Evolutionary conservation across 2,797 vertebrate species (phyloP), one percentile per base, ranked within the genome.

Genomic region (Sarcophilus harrisii): DNA sequence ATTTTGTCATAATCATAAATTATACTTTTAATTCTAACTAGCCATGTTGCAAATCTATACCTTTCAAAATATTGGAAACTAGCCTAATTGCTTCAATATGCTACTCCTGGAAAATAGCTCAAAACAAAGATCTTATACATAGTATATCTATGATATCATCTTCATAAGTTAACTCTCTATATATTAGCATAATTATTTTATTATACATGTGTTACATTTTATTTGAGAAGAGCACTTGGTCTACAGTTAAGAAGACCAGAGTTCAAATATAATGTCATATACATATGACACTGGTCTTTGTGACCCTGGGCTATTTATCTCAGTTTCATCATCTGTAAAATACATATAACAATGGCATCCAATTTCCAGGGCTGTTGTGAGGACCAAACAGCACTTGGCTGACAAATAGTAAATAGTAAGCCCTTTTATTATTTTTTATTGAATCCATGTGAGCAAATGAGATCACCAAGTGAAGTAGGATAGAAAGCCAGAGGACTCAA

Each of bases 11-110:
- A 49, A 49, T 94, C 38, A 59, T n/a, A 95, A 49, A 90, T 3
- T 54, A 13, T 32, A 18, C 57, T 29, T 28, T 52, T 13, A 12
- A 90, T 18, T 58, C 94, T 91, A 18, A 28, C 57, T 5, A 93
- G 54, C 54, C 38, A 94, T 91, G 52, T 92, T 94, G 58, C 58
- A 94, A 95, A 91, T 89, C 92, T 45, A 94, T 97, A 97, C 95
- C 95, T 97, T 97, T 92, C 91, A 94, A 97, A 92, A 93, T 90
- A 90, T 89, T 87, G 90, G 94, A 55, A 45, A 58, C 58, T 81
- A 91, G 45, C 57, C 13, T 52, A 49, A 5, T 45, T 94, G 29
- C 66, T 81, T 73, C 12, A 93, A 5, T 94, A 24, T 91, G 4
- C 66, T 45, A 81, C 0, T 38, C 62, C 0, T 24, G 1, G 18